Evolutionary conservation across 1,140 invertebrate genomes (phyloP).

Genomic region (Pantala flavescens): DNA sequence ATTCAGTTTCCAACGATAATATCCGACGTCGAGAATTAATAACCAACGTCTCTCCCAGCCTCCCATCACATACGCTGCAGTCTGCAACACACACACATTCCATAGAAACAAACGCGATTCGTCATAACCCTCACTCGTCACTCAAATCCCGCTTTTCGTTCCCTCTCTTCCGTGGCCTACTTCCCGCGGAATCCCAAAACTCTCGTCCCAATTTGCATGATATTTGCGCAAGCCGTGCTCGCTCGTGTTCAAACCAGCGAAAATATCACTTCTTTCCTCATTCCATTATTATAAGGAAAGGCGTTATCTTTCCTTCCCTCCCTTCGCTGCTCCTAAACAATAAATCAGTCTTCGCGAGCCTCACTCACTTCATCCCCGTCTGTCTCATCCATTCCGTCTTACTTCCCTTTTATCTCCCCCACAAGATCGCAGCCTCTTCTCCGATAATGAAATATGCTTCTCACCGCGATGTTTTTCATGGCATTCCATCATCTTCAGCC

Average conservation of each 20-base stretch:
- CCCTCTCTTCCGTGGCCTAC: background rate
- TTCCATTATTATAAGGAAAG: background rate
- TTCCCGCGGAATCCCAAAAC: background rate
- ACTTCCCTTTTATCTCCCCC: too few relatives aligned
- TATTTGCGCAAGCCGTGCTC: background rate
- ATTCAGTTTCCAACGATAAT: too few relatives aligned
- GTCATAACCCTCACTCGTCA: background rate
- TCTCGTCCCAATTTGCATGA: constrained; percentile 5
- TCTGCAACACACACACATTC: too few relatives aligned
- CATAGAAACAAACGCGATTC: too few relatives aligned
- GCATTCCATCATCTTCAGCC: too few relatives aligned
- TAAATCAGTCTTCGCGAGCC: background rate
- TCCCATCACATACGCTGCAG: too few relatives aligned
- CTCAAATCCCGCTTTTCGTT: background rate
- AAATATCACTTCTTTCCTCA: background rate
- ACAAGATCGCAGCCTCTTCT: too few relatives aligned
- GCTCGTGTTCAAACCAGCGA: background rate
- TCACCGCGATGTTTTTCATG: too few relatives aligned
- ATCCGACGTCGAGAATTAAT: too few relatives aligned
- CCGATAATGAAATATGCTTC: too few relatives aligned
- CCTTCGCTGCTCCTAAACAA: background rate
- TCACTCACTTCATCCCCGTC: background rate
- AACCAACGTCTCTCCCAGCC: too few relatives aligned
- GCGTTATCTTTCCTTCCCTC: background rate
- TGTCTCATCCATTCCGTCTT: background rate